phyloP scores from a whole-genome alignment of 2,888 invertebrate genomes.

The Meiosimyza decipiens region DNA sequence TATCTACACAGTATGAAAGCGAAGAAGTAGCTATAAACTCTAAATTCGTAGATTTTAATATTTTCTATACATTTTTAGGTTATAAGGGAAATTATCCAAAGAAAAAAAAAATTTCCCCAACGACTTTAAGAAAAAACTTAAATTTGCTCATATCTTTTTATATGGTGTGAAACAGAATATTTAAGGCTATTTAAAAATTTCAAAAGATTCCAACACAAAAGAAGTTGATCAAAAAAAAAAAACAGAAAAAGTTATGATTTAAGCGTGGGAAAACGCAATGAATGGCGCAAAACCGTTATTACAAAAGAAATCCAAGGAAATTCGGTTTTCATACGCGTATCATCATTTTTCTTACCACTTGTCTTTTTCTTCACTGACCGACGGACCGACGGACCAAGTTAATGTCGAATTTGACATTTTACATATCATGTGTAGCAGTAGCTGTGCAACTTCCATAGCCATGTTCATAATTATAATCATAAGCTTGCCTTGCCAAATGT shows the following conservation, averaged over 20 bases:
- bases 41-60: not conserved
- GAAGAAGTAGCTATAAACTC: too few species aligned
- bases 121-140: not conserved
- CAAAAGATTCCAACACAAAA: constrained; percentile 2
- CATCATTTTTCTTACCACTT: not conserved
- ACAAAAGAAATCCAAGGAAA: not conserved
- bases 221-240: constrained; percentile 1
- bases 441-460: not conserved
- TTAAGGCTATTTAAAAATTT: constrained; percentile 4
- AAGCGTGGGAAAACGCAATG: constrained; percentile 29
- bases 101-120: constrained; percentile 2
- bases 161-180: constrained; percentile 23
- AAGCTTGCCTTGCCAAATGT: constrained; percentile 28
- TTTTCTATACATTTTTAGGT: not conserved
- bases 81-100: constrained; percentile 13
- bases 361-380: constrained; percentile 5
- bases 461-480: constrained; percentile 4
- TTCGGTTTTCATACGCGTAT: not conserved
- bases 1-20: constrained; percentile 46
- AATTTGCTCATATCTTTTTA: constrained; percentile 14
- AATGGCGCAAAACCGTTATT: constrained; percentile 18
- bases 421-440: not conserved
- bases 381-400: not conserved
- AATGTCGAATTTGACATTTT: constrained; percentile 6
- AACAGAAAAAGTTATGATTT: constrained; percentile 17